Evolutionary conservation across 2,888 invertebrate species (phyloP), one percentile per base, ranked within the genome.

Genomic region (Tetramorium bicarinatum): DNA sequence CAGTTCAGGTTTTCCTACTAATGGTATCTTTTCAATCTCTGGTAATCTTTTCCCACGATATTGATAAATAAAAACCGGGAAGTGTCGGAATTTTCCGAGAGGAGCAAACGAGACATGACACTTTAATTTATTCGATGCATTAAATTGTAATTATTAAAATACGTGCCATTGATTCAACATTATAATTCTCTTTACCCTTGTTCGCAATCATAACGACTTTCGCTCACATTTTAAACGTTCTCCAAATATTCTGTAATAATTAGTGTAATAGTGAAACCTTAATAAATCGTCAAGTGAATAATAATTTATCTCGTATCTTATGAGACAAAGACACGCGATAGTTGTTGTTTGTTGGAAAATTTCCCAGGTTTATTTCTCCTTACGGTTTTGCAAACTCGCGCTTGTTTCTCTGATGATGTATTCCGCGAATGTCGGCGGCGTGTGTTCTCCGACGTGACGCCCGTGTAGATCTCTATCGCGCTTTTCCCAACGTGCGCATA

Each of bases 401-500:
- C 15, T 29, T 49, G 62, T 47, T 47, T 18, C 49, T 49, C 21
- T 7, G 72, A 72, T 21, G 75, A 61, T 74, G 75, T 64, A 38
- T 76, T 62, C 38, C 64, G 7, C 21, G 47, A 62, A 34, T 75
- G 75, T 47, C 34, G 56, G 41, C 25, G 41, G 18, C 15, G 54
- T 25, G 44, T 64, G 44, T 64, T 62, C 34, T 15, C 34, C 21
- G 47, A 62, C 47, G 21, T 29, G 74, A 74, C 44, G 41, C 21
- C 38, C 75, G 38, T 76, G 64, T 21, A 76, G 75, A 76, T 76
- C 47, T 64, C 38, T 64, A 38, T 49, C 64, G 13, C 7, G 21
- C 34, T 49, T 64, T 76, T 76, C 49, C 75, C 75, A 64, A 49
- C 75, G 38, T 7, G 18, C 34, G 34, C 18, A 21, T 38, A 38